These are phyloP conservation scores for Stichopus chloronotus DNA, from an alignment of 35 echinoderm and acorn worm genomes.

Conservation along the genomic window DNA sequence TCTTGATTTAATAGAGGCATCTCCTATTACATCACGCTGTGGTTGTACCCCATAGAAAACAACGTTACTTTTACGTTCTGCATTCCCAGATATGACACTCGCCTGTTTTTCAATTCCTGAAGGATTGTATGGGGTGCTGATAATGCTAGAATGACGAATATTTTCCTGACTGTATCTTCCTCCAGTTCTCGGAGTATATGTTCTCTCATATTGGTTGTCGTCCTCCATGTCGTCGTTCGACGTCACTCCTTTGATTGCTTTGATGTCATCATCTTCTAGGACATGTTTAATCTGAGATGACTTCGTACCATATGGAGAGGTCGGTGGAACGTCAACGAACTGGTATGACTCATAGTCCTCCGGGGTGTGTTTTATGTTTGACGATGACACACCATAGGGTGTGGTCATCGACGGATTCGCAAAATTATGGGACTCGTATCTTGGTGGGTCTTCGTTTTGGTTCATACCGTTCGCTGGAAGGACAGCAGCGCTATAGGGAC, in stretches of 20 bases:
- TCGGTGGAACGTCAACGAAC: background rate
- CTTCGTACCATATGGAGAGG: background rate
- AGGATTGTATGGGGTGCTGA: background rate
- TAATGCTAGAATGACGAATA: background rate
- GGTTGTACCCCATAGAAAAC: background rate
- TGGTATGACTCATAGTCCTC: background rate
- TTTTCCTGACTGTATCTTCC: background rate
- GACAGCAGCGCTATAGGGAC: background rate
- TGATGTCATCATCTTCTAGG: no score
- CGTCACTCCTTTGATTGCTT: no score
- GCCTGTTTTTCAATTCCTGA: background rate
- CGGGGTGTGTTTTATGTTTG: background rate
- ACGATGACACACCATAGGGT: background rate
- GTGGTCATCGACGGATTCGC: background rate
- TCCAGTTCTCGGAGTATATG: background rate
- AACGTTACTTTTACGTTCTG: background rate
- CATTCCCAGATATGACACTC: background rate
- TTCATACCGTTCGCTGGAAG: background rate
- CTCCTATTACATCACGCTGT: background rate
- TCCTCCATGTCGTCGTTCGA: background rate
- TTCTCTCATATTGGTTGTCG: background rate
- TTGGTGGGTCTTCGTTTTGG: background rate
- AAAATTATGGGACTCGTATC: background rate
- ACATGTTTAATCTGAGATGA: background rate
- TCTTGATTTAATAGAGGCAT: slow-evolving; percentile 22